Conservation (phyloP, 2,113 vertebrate genomes). For the Glaucidium brasilianum region DNA sequence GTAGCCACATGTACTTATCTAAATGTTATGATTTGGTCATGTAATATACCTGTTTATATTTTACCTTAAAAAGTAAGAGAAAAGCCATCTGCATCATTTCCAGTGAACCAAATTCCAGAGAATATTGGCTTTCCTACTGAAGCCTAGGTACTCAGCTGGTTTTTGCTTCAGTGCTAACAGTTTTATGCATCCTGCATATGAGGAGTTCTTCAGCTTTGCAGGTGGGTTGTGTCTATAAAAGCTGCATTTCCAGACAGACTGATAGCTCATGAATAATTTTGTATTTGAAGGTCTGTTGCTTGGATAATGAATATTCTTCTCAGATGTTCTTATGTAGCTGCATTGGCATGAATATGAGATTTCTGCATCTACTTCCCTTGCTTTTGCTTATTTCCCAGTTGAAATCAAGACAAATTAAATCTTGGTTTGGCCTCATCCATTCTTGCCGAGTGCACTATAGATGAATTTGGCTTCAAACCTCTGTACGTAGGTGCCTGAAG, state of each 20-base stretch:
- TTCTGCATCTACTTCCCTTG: slow-evolving; percentile 8
- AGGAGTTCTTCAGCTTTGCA: slow-evolving; percentile 1
- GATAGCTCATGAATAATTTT: neutral
- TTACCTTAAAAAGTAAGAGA: neutral
- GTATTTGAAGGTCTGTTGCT: neutral
- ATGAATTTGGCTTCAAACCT: neutral
- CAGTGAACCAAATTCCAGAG: neutral
- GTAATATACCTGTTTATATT: neutral
- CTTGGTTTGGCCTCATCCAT: neutral
- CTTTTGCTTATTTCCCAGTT: slow-evolving; percentile 19
- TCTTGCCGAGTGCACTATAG: neutral
- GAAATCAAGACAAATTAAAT: neutral
- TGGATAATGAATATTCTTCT: slow-evolving; percentile 18
- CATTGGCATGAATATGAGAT: neutral
- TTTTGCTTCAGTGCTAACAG: neutral
- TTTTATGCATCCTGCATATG: neutral
- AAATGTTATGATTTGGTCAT: neutral
- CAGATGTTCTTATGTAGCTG: neutral
- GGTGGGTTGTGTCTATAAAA: neutral
- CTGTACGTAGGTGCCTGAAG: neutral
- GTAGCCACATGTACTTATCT: neutral
- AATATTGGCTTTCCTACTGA: neutral
- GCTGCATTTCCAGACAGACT: neutral
- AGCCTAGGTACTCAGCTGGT: neutral
- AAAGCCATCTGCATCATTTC: neutral